Evolutionary conservation across 2,113 vertebrate genomes (phyloP), one percentile per base, ranked within the genome.

Genomic region (Macheiramphus alcinus): DNA sequence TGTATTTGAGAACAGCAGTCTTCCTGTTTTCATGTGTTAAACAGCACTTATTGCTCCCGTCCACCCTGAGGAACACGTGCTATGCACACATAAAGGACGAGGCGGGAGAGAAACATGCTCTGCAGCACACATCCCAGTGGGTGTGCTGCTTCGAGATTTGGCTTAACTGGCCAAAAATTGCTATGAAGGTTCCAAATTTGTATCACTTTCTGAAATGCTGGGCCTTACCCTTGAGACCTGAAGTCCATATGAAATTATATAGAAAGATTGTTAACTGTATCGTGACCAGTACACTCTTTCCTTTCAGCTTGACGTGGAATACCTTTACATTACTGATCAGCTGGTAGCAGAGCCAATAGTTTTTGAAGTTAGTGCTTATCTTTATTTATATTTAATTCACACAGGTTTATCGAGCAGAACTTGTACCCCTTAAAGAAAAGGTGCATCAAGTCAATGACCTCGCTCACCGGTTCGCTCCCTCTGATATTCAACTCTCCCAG

Each of bases 321-420:
- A 65, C 20, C 8, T 71, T 55, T 52, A 18, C 2, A 0, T 32
- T 47, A 8, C 25, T 40, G 17, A 50, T 42, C 36, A 75, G 16
- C 20, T 68, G 68, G 21, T 48, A 80, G 26, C 22, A 75, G 17
- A 82, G 13, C 3, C 31, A 32, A 8, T 17, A 21, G 8, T 40
- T 87, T 65, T 38, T 73, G 1, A 86, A 23, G 17, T 31, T 66
- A 34, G 13, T 38, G 3, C n/a, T 86, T 45, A 32, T 45, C 11
- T 74, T 27, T 78, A 40, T 85, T 89, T 61, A 34, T 61, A 8
- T 90, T 93, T 93, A 10, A 88, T 71, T 96, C 50, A 61, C 79
- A 42, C 94, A 99, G 99, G 98, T 98, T 72, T 99, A 99, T 93
- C 98, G 98, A 96, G 98, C 98, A 72, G 99, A 99, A 96, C 98